phyloP scores from a whole-genome alignment of 2,797 vertebrate genomes.

The Diglossa cyanea region DNA sequence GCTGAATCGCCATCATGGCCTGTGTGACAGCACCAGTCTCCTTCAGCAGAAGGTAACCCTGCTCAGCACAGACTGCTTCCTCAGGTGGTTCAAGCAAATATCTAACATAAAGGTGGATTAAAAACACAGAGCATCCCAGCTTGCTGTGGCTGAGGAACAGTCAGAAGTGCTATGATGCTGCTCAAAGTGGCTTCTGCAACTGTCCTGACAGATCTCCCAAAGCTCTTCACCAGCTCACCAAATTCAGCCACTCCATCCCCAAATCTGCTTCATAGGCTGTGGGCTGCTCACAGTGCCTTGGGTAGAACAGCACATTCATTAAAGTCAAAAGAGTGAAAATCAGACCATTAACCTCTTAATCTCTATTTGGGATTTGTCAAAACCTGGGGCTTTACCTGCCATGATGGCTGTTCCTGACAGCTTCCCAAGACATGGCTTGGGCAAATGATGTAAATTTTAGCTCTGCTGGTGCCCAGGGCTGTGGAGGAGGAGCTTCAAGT shows the following conservation, averaged over 20 bases:
- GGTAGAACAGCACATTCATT: not conserved
- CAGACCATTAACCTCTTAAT: not conserved
- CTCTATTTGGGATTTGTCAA: not conserved
- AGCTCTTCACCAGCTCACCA: not conserved
- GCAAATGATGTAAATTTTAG: not conserved
- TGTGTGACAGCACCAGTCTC: not conserved
- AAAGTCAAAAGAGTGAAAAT: not conserved
- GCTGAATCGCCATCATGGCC: not conserved
- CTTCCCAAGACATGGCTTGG: not conserved
- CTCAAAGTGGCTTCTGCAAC: not conserved
- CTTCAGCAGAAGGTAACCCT: not conserved
- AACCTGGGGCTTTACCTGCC: not conserved
- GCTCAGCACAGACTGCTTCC: not conserved
- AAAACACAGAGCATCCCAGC: not conserved
- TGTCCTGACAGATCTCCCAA: not conserved
- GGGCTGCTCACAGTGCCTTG: not conserved
- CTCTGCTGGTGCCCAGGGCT: not conserved
- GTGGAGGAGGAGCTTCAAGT: not conserved
- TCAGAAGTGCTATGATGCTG: not conserved
- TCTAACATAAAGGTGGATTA: not conserved
- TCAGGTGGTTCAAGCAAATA: not conserved
- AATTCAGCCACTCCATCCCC: not conserved
- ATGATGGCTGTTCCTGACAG: not conserved
- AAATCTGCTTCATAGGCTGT: not conserved
- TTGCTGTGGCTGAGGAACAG: not conserved